These are phyloP conservation scores for Silurus asotus DNA, from an alignment of 2,113 vertebrate species.

Conservation along the genomic window DNA sequence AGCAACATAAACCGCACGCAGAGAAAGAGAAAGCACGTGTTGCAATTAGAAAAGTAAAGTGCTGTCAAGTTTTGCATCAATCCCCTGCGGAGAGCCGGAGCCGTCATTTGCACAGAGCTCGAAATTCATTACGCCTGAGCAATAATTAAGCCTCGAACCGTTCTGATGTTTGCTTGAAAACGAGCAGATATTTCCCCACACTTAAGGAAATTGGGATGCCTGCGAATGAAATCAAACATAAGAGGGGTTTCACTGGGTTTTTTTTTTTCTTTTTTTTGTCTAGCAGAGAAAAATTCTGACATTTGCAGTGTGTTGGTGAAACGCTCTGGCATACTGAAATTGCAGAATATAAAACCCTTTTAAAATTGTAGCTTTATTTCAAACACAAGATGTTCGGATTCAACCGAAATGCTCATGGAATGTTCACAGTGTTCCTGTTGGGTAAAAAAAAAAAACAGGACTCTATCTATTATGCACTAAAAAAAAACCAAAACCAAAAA, in stretches of 20 bases:
- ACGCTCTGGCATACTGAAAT: background rate
- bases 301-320: background rate
- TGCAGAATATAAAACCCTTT: background rate
- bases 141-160: constrained; percentile 44
- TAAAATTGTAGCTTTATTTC: background rate
- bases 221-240: background rate
- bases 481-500: too few relatives aligned
- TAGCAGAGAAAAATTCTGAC: constrained; percentile 8
- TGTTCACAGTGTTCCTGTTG: too few relatives aligned
- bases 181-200: constrained; percentile 27
- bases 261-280: background rate
- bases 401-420: too few relatives aligned
- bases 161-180: constrained; percentile 37
- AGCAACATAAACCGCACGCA: constrained; percentile 10
- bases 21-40: background rate
- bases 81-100: constrained; percentile 27
- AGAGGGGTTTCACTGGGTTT: constrained; percentile 18
- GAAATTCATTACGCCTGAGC: constrained; percentile 40
- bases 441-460: too few relatives aligned
- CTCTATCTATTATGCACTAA: too few relatives aligned
- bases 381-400: background rate
- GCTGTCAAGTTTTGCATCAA: constrained; percentile 31
- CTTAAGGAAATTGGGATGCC: constrained; percentile 29
- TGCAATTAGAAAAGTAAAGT: constrained; percentile 42
- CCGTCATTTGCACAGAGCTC: constrained; percentile 39